Base-by-base conservation (phyloP, 2,888 invertebrate species). In the Drosophila atripex region DNA sequence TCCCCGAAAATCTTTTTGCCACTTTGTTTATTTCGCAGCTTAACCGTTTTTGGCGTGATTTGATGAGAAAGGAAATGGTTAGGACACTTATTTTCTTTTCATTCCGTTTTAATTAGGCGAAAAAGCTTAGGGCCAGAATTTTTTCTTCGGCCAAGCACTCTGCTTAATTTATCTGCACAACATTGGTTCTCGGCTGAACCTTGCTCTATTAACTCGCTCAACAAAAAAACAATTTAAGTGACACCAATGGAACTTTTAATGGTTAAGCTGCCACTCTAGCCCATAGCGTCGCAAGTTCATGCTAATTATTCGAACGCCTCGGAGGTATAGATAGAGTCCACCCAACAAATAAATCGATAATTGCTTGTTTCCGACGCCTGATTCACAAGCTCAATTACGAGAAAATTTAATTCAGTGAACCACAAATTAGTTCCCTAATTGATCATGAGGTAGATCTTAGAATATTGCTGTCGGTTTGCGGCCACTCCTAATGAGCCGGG, bases 31-130 rank as follows among this genome's bases (percentile, higher is more conserved):
- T 46, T 43, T 23, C 11, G 18, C 21, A n/a, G 35, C 49, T 30
- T 49, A 53, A 39, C n/a, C 25, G 6, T 35, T 25, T 35, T 38
- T 11, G 39, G 21, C 38, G 28, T 28, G 18, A 23, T 50, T 50
- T 51, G 16, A 18, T 41, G 39, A 14, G 25, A 63, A 61, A 65
- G 14, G 35, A 35, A 41, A 8, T 14, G 49, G 43, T 43, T 51
- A 45, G 30, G 11, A 56, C 35, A 18, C 39, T 41, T 41, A 18
- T 32, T 59, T 51, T 56, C 47, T 68, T 35, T 50, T 7, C 58
- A 39, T 61, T 59, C 49, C 49, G 49, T 77, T 78, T 78, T 78
- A 80, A 78, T 80, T 80, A 78, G 73, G 65, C 71, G 66, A 76
- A 47, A 80, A 66, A 73, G 78, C 75, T 65, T 77, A 71, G 46